These are phyloP conservation scores for Ammodytes marinus DNA, from an alignment of 2,113 vertebrate genomes.

Conservation along the genomic window DNA sequence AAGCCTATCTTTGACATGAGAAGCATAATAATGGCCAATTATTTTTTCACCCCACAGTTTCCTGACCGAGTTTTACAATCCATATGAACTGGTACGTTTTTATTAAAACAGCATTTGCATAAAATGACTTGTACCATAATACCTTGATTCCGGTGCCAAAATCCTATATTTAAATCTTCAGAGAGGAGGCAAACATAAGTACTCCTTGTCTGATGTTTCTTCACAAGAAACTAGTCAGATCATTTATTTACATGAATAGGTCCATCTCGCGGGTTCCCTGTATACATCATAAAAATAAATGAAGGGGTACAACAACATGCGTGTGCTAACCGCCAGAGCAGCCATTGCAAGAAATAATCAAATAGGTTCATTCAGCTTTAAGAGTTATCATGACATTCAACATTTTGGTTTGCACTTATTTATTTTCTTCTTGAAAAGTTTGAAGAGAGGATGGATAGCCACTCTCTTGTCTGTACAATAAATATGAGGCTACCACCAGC, in stretches of 20 bases:
- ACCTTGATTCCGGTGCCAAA: slow-evolving; percentile 2
- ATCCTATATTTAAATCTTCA: not conserved
- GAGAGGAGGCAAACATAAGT: not conserved
- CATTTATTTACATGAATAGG: slow-evolving; percentile 16
- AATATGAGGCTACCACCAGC: not conserved
- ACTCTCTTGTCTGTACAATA: not conserved
- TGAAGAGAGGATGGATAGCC: not conserved
- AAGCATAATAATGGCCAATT: slow-evolving; percentile 35
- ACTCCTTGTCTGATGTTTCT: not conserved
- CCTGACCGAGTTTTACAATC: slow-evolving; percentile 15
- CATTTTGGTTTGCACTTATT: not conserved
- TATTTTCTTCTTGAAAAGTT: not conserved
- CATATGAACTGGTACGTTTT: slow-evolving; percentile 8
- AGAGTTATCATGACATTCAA: not conserved
- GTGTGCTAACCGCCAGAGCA: slow-evolving; percentile 3
- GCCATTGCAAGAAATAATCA: not conserved
- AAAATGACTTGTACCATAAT: not conserved
- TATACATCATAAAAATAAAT: slow-evolving; percentile 7
- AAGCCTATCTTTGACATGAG: slow-evolving; percentile 26
- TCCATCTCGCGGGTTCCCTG: slow-evolving; percentile 1
- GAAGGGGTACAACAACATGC: slow-evolving; percentile 7
- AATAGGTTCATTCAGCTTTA: not conserved
- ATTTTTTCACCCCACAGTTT: slow-evolving; percentile 40
- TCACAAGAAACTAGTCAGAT: not conserved
- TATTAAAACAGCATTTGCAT: slow-evolving; percentile 17